Base-by-base conservation (phyloP, 2,113 vertebrate genomes). In the Neofelis nebulosa region DNA sequence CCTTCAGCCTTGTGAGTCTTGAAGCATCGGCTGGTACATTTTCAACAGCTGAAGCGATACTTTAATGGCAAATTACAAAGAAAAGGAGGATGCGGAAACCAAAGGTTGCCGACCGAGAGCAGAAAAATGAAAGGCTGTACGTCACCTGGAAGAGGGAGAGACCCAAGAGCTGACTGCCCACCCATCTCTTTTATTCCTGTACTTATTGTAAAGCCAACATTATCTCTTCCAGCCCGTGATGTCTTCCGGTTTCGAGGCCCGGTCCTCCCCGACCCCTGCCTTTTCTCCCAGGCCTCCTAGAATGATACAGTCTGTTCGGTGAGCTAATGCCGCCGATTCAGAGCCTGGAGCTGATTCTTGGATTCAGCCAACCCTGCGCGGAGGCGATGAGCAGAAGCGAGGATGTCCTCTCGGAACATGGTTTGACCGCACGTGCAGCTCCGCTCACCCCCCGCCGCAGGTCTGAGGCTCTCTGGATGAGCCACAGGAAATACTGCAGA, bases 31-130 rank as follows among this genome's bases (percentile, higher is more conserved):
- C 71, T 65, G 6, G 63, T 50, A 90, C 9, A 50, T 90, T 81
- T 91, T 82, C 79, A 92, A 85, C 57, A 94, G 92, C 4, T 9
- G 15, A 98, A 88, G 96, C 90, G 96, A 94, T 96, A 94, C 96
- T 95, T 97, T 96, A 95, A 97, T 81, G 93, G 90, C 85, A 98
- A 98, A 96, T 96, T 89, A 92, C 82, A 97, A 98, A 95, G 95
- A 84, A 98, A 91, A 97, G 84, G 48, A 95, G 79, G 65, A 96
- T 96, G 97, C 95, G 92, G 68, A 90, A 97, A 93, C 89, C 63
- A 82, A 95, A 86, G 57, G 69, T 86, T 96, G 93, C 88, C 2
- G 25, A 82, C 81, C 69, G 36, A 86, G 38, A 89, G 71, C 52
- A 57, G 69, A 71, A 88, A 65, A 82, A 90, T 27, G 65, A 89